Evolutionary conservation across 1,140 invertebrate genomes (phyloP).

Genomic region (Pseudomyrmex pallidus): DNA sequence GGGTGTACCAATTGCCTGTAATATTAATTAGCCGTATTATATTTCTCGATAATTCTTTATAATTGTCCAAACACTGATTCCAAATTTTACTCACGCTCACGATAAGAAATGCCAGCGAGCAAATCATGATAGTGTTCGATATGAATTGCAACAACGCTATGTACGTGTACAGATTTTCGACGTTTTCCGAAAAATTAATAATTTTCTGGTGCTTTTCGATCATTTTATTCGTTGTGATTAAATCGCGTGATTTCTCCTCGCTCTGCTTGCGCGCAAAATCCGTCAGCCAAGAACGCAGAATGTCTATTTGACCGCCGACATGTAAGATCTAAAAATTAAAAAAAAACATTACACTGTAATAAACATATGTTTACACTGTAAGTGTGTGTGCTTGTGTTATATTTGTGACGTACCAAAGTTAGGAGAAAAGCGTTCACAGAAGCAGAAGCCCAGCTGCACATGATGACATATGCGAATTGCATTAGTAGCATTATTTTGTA

Average conservation of each 20-base stretch:
- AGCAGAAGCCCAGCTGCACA: slow-evolving; percentile 8
- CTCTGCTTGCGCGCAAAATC: background rate
- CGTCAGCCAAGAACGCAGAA: slow-evolving; percentile 7
- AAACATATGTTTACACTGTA: background rate
- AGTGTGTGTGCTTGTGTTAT: background rate
- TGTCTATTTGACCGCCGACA: slow-evolving; percentile 47
- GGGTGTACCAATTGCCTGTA: slow-evolving; percentile 37
- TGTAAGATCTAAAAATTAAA: slow-evolving; percentile 48
- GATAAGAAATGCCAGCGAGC: slow-evolving; percentile 51
- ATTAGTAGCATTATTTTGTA: slow-evolving; percentile 9
- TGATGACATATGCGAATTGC: background rate
- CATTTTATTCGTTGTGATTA: background rate
- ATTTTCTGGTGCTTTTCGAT: slow-evolving; percentile 55
- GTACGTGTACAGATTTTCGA: slow-evolving; percentile 44
- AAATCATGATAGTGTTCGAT: slow-evolving; percentile 58
- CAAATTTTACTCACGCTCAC: slow-evolving; percentile 47
- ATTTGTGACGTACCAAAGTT: slow-evolving; percentile 9
- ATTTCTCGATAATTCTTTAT: background rate
- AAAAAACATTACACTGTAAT: background rate
- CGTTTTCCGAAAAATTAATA: slow-evolving; percentile 42
- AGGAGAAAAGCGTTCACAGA: slow-evolving; percentile 36
- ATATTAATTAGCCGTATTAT: slow-evolving; percentile 5
- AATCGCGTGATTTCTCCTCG: background rate
- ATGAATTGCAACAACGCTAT: slow-evolving; percentile 58
- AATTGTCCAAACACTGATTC: background rate